These are phyloP conservation scores for Crocodylus rhombifer DNA, from an alignment of 2,797 vertebrate species.

Conservation along the genomic window DNA sequence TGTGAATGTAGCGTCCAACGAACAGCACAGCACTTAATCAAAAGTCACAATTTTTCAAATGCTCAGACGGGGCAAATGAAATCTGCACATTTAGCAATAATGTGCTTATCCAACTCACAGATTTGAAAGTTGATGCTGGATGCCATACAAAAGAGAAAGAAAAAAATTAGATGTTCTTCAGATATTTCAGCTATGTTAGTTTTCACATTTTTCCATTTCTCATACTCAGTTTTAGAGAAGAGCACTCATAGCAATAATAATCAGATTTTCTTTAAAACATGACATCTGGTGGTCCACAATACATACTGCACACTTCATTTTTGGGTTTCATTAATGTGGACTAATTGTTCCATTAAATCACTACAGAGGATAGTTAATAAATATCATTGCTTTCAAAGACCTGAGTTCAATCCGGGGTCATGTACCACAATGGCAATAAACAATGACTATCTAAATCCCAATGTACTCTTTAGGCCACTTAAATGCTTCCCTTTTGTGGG, in stretches of 20 bases:
- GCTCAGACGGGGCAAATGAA: too few relatives aligned
- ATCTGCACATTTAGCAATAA: too few relatives aligned
- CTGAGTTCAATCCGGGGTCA: conserved; percentile 42
- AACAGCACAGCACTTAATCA: too few relatives aligned
- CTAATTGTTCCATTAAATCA: conserved; percentile 44
- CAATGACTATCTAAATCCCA: conserved; percentile 1
- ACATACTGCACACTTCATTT: not conserved
- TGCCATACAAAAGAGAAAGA: not conserved
- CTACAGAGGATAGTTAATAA: conserved; percentile 41
- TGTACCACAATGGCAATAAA: not conserved
- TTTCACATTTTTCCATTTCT: conserved; percentile 20
- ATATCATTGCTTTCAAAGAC: conserved; percentile 22
- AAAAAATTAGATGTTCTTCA: not conserved
- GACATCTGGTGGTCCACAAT: not conserved
- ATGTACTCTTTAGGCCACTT: not conserved
- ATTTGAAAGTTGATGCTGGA: too few relatives aligned
- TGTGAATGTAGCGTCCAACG: too few relatives aligned
- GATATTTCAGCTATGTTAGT: not conserved
- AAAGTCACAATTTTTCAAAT: too few relatives aligned
- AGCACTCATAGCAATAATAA: not conserved
- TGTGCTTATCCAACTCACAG: too few relatives aligned
- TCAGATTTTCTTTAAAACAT: conserved; percentile 50
- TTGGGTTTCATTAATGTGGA: conserved; percentile 6
- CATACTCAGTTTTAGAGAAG: conserved; percentile 28
- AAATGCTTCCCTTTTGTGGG: not conserved